phyloP scores from a whole-genome alignment of 2,113 vertebrate species.

The Ceyx margarethae region DNA sequence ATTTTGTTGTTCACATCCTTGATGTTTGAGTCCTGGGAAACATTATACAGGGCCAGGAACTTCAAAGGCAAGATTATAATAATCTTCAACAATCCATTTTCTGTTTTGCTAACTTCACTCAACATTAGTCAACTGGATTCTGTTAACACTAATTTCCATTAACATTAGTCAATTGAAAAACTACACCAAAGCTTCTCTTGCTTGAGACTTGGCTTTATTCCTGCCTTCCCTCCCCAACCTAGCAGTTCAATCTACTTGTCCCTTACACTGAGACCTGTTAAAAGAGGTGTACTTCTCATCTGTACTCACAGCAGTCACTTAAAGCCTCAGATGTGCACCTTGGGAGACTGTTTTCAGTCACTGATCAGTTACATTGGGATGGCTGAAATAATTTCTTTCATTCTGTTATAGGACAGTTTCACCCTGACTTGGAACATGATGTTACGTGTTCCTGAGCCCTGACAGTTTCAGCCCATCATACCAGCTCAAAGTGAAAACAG shows the following conservation, averaged over 20 bases:
- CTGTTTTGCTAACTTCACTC: neutral
- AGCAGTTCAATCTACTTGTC: neutral
- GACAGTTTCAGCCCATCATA: neutral
- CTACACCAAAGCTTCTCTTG: neutral
- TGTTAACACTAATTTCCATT: neutral
- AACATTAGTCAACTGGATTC: neutral
- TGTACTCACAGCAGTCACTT: neutral
- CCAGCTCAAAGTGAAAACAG: neutral
- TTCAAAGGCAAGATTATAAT: conserved; percentile 12
- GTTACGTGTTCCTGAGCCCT: neutral
- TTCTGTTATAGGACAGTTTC: neutral
- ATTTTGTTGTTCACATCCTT: neutral
- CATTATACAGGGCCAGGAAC: neutral
- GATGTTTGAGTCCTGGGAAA: conserved; percentile 7
- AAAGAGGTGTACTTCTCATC: neutral
- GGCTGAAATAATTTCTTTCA: neutral
- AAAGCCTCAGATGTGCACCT: neutral
- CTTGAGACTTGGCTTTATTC: neutral
- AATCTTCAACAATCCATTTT: neutral
- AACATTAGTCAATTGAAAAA: neutral
- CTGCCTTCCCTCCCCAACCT: neutral
- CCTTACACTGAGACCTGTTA: neutral
- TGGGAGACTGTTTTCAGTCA: neutral
- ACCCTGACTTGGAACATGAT: neutral
- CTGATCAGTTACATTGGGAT: neutral